Percentiles rank a stretch among this genome's conserved stretches.
These are phyloP conservation scores for Eremophila alpestris DNA, from an alignment of 2,797 vertebrate genomes.

Conservation along the genomic window DNA sequence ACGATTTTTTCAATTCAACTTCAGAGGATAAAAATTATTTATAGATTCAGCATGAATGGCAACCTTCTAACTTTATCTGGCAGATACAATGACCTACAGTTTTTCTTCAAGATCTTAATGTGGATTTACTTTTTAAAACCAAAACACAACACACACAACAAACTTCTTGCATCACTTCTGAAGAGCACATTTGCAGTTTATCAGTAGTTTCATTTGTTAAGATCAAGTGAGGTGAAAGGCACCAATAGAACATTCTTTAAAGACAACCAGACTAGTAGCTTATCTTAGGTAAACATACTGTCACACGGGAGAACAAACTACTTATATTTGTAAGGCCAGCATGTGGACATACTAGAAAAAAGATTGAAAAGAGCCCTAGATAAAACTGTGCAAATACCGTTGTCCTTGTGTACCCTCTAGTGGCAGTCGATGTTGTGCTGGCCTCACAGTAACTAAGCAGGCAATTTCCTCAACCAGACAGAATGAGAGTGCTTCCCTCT, in stretches of 20 bases:
- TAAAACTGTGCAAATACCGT: not conserved
- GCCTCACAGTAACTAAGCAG: not conserved
- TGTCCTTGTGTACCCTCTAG: constrained; percentile 46
- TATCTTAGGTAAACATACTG: constrained; percentile 48
- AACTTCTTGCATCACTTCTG: not conserved
- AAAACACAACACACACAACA: not conserved
- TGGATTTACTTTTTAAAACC: not conserved
- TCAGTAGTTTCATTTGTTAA: not conserved
- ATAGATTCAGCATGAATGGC: not conserved
- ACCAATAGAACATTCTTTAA: not conserved
- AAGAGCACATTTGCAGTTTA: not conserved
- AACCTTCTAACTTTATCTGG: not conserved
- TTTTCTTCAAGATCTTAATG: not conserved
- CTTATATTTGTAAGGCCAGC: not conserved
- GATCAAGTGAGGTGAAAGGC: constrained; percentile 37
- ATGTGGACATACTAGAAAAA: not conserved
- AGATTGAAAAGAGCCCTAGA: not conserved
- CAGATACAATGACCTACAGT: not conserved
- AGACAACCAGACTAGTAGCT: not conserved
- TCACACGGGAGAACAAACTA: not conserved
- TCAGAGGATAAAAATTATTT: not conserved
- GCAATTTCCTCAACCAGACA: not conserved
- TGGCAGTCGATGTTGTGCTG: not conserved
- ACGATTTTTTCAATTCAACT: not conserved
- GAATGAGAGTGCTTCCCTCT: not conserved